A percentile compares a stretch with the other conserved stretches of the same genome.
Evolutionary conservation across 2,797 vertebrate species (phyloP).

Genomic region (Sebastes dallii): DNA sequence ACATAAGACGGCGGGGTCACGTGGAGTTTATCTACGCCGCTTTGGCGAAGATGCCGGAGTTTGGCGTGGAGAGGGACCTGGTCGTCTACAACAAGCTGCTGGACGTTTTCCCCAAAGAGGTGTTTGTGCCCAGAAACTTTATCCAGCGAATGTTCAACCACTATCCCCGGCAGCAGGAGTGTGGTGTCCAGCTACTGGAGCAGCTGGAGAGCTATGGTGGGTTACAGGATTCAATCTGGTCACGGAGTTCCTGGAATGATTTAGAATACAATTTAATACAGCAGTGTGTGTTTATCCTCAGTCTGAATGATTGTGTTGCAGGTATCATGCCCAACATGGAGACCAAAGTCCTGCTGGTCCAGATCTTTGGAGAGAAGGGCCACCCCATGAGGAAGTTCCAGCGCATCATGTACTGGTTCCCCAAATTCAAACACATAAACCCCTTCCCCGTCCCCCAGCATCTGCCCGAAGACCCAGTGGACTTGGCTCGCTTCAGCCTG

Average conservation of each 20-base stretch:
- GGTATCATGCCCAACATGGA: slow-evolving; percentile 87
- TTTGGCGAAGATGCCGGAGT: slow-evolving; percentile 88
- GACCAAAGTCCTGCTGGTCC: slow-evolving; percentile 86
- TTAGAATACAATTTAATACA: background rate
- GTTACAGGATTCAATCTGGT: slow-evolving; percentile 1
- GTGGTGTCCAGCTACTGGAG: slow-evolving; percentile 86
- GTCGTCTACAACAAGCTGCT: slow-evolving; percentile 88
- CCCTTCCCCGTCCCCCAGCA: slow-evolving; percentile 84
- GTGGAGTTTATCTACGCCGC: slow-evolving; percentile 93
- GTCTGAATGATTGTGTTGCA: slow-evolving; percentile 45
- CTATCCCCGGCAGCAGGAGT: slow-evolving; percentile 92
- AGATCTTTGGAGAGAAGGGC: slow-evolving; percentile 87
- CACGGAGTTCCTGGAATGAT: background rate
- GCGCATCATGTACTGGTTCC: slow-evolving; percentile 90
- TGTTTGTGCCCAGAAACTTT: slow-evolving; percentile 86
- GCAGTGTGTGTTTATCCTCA: background rate
- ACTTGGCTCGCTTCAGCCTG: slow-evolving; percentile 84
- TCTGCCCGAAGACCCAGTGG: slow-evolving; percentile 84
- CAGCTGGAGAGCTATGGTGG: slow-evolving; percentile 91
- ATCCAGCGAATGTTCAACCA: slow-evolving; percentile 90
- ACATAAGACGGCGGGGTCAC: slow-evolving; percentile 86
- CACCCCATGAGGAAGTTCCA: slow-evolving; percentile 89
- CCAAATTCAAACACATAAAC: slow-evolving; percentile 86
- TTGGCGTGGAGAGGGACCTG: slow-evolving; percentile 86
- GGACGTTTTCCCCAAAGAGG: slow-evolving; percentile 91